A percentile compares a stretch with the other conserved stretches of the same genome.
These are phyloP conservation scores for Caerostris darwini DNA, from an alignment of 1,140 invertebrate genomes.

Conservation along the genomic window DNA sequence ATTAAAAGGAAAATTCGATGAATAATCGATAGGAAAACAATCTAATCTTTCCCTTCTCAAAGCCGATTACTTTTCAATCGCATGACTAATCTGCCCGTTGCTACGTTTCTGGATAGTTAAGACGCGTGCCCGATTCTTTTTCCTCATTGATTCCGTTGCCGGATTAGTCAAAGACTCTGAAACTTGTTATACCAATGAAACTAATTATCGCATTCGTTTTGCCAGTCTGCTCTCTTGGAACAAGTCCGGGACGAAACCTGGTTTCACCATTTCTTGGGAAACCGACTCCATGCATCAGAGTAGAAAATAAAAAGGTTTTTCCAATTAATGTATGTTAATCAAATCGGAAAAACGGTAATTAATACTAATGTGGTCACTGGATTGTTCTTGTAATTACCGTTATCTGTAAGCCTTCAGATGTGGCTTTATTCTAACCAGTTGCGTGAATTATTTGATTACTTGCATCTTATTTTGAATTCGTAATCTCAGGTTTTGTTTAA, in stretches of 20 bases:
- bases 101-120: neutral
- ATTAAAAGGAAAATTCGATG: constrained; percentile 20
- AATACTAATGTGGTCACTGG: neutral
- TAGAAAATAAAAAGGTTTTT: neutral
- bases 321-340: neutral
- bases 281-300: neutral
- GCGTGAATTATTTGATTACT: too few relatives aligned
- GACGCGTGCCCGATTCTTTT: constrained; percentile 6
- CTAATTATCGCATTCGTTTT: constrained; percentile 16
- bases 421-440: too few relatives aligned
- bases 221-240: constrained; percentile 1
- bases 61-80: constrained; percentile 56
- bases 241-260: too few relatives aligned
- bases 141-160: neutral
- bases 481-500: too few relatives aligned
- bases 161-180: constrained; percentile 25
- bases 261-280: neutral
- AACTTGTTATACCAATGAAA: constrained; percentile 10
- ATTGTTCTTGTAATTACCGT: neutral
- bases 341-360: constrained; percentile 12
- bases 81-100: constrained; percentile 43
- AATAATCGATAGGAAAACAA: constrained; percentile 55
- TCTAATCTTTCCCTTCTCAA: constrained; percentile 38
- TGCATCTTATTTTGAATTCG: too few relatives aligned
- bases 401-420: neutral